Evolutionary conservation across 2,888 invertebrate genomes (phyloP).

Genomic region (Dysmachus trigonus): DNA sequence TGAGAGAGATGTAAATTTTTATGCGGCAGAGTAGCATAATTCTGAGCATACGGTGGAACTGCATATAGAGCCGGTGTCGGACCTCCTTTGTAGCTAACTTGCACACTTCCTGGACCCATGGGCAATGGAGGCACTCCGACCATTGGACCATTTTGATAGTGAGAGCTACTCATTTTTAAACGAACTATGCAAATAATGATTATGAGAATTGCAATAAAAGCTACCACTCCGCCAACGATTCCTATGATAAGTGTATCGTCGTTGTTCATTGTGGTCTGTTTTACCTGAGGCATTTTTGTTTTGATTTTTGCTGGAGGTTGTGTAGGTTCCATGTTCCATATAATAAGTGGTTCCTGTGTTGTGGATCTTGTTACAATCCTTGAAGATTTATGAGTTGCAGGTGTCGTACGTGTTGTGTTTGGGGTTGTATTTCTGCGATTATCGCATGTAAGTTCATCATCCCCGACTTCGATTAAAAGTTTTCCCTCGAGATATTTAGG

Average conservation of each 20-base stretch:
- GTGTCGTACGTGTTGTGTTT: slow-evolving; percentile 57
- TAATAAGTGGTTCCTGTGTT: slow-evolving; percentile 84
- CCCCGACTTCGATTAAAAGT: slow-evolving; percentile 78
- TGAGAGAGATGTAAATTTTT: slow-evolving; percentile 67
- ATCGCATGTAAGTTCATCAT: slow-evolving; percentile 85
- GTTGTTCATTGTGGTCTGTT: slow-evolving; percentile 75
- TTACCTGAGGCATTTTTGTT: slow-evolving; percentile 68
- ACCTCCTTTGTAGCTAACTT: slow-evolving; percentile 66
- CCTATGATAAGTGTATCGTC: slow-evolving; percentile 94
- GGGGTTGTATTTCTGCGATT: slow-evolving; percentile 68
- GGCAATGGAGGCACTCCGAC: slow-evolving; percentile 68
- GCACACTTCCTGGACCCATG: slow-evolving; percentile 69
- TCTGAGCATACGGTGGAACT: slow-evolving; percentile 71
- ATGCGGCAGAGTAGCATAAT: slow-evolving; percentile 73
- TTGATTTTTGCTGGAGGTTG: slow-evolving; percentile 70
- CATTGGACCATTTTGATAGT: slow-evolving; percentile 75
- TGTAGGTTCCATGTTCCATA: slow-evolving; percentile 86
- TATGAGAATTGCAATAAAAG: slow-evolving; percentile 87
- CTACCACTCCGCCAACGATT: slow-evolving; percentile 93
- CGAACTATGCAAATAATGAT: slow-evolving; percentile 90
- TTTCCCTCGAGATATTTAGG: slow-evolving; percentile 77
- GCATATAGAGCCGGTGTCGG: slow-evolving; percentile 67
- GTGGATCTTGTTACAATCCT: slow-evolving; percentile 69
- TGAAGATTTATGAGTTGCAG: slow-evolving; percentile 61
- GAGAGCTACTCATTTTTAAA: slow-evolving; percentile 73